Base-by-base conservation (phyloP, 2,113 vertebrate genomes). In the Pteruthius melanotis region DNA sequence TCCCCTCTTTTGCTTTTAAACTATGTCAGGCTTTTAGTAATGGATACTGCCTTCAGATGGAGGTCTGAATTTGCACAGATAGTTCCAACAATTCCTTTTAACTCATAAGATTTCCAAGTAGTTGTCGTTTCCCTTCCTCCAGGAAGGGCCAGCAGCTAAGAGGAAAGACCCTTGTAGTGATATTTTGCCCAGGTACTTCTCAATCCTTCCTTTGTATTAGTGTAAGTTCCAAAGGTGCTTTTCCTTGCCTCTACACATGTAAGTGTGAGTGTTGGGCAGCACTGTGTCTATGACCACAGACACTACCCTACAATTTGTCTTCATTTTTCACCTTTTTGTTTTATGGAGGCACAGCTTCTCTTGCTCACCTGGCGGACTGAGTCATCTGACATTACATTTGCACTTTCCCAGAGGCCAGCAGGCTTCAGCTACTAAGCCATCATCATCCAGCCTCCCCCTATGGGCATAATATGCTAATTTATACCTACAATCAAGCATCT, bases 401-500 rank as follows among this genome's bases (percentile, higher is more conserved):
- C 83, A 93, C 94, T 86, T 96, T 96, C 90, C 90, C 94, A 94
- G 91, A 92, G 96, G 93, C 94, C 96, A 95, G 86, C 60, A 95
- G 69, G 79, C 75, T 95, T 90, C 90, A 93, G 90, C 83, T 95
- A 92, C 91, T 80, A 85, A 95, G 45, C 91, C 95, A 95, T 96
- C 93, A 96, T 79, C 91, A 92, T 96, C 85, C 84, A 97, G 77
- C 70, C 69, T 96, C 45, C 72, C 94, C 66, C 94, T 95, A 21
- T 86, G 96, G 94, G 87, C 84, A 93, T 91, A 85, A 87, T 91
- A 96, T 91, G 94, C 90, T 97, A 93, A 97, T 96, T 97, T 95
- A 95, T 96, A 90, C 81, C 88, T 87, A 95, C 93, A 91, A 97
- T 95, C 93, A 96, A 97, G 83, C 95, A 95, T 95, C 95, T 97